A percentile compares a stretch with the other conserved stretches of the same genome.
These are phyloP conservation scores for Gymnosoma rotundatum DNA, from an alignment of 2,888 invertebrate genomes.

Conservation along the genomic window DNA sequence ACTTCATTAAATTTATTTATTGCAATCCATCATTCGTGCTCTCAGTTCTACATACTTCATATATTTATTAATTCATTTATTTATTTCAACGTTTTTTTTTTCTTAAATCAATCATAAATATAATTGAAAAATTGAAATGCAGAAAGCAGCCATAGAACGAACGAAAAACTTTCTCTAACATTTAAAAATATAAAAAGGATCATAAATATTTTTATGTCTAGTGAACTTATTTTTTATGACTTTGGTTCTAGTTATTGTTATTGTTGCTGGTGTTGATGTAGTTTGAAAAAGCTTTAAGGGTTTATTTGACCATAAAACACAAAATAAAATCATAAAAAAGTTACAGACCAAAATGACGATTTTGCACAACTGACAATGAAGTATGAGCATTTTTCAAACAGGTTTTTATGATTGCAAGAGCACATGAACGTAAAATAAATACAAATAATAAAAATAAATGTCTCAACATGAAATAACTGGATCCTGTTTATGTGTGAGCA, in stretches of 20 bases:
- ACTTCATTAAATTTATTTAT: slow-evolving; percentile 43
- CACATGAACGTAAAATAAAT: slow-evolving; percentile 32
- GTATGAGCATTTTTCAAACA: slow-evolving; percentile 32
- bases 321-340: slow-evolving; percentile 19
- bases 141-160: background rate
- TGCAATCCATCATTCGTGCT: slow-evolving; percentile 6
- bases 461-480: slow-evolving; percentile 34
- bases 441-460: slow-evolving; percentile 33
- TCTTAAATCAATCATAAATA: slow-evolving; percentile 55
- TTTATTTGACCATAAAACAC: slow-evolving; percentile 54
- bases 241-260: slow-evolving; percentile 24
- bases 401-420: slow-evolving; percentile 38
- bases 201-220: slow-evolving; percentile 44
- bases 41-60: background rate
- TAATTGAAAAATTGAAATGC: slow-evolving; percentile 51
- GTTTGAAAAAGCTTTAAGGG: slow-evolving; percentile 8
- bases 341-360: slow-evolving; percentile 26
- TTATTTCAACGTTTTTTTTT: slow-evolving; percentile 6
- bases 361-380: slow-evolving; percentile 45
- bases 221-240: slow-evolving; percentile 55
- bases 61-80: slow-evolving; percentile 2
- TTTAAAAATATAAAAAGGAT: background rate
- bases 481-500: slow-evolving; percentile 26
- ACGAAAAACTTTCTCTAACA: background rate
- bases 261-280: slow-evolving; percentile 20